Percentiles rank a stretch among this genome's conserved stretches.
Evolutionary conservation across 2,888 invertebrate species (phyloP).

Genomic region (Cheilosia pagana): DNA sequence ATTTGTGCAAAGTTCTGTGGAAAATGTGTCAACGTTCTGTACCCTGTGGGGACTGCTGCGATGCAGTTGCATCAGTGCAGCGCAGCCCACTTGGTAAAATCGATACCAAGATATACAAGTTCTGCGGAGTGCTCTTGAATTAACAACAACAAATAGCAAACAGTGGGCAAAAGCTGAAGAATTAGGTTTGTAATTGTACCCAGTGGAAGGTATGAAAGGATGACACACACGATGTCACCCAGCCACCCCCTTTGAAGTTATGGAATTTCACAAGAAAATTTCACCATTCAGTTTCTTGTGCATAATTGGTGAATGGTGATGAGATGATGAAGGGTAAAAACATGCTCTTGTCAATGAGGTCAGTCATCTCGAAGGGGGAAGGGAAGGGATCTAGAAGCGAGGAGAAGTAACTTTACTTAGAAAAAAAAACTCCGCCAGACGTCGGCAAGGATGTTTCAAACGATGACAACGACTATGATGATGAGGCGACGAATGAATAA

Average conservation of each 20-base stretch:
- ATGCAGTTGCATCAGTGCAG: constrained; percentile 14
- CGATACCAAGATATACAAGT: constrained; percentile 56
- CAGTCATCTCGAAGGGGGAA: constrained; percentile 39
- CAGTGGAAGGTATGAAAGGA: neutral
- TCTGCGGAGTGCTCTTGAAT: constrained; percentile 53
- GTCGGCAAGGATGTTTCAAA: constrained; percentile 25
- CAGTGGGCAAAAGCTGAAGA: constrained; percentile 40
- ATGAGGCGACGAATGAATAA: constrained; percentile 7
- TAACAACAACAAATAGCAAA: constrained; percentile 58
- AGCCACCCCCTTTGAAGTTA: constrained; percentile 18
- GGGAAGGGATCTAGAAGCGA: too few species aligned
- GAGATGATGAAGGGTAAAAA: constrained; percentile 2
- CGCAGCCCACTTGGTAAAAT: constrained; percentile 55
- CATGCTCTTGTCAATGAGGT: constrained; percentile 37
- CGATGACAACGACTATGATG: neutral
- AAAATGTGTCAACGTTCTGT: constrained; percentile 46
- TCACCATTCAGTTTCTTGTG: constrained; percentile 15
- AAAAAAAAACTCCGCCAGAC: constrained; percentile 26
- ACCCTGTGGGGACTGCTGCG: constrained; percentile 30
- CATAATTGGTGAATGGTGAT: too few species aligned
- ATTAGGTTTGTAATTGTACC: constrained; percentile 23
- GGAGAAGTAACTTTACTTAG: neutral
- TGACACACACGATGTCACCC: constrained; percentile 16
- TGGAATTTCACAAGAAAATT: constrained; percentile 38
- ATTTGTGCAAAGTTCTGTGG: constrained; percentile 14